A percentile compares a stretch with the other conserved stretches of the same genome.
Evolutionary conservation across 2,888 invertebrate genomes (phyloP).

Genomic region (Chrysolina oricalcia): DNA sequence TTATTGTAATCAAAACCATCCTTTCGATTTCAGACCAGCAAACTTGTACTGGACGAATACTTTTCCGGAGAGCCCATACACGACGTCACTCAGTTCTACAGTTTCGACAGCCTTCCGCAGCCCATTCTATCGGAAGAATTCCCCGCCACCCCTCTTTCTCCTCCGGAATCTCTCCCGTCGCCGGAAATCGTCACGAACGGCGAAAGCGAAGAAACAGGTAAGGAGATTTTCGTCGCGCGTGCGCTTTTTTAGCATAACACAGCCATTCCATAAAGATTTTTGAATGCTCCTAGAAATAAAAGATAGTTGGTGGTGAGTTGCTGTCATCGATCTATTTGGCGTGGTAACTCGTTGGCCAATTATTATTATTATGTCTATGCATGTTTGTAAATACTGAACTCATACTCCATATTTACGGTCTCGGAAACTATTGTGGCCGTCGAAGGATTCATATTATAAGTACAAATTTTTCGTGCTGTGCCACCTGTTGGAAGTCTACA

Average conservation of each 20-base stretch:
- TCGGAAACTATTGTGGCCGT: no score
- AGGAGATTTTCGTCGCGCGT: not conserved
- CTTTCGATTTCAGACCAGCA: slow-evolving; percentile 80
- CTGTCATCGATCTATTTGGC: not conserved
- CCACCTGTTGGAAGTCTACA: no score
- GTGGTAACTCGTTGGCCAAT: no score
- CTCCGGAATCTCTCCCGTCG: slow-evolving; percentile 66
- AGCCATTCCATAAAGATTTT: slow-evolving; percentile 24
- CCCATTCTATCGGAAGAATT: slow-evolving; percentile 63
- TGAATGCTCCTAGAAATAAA: slow-evolving; percentile 30
- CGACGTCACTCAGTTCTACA: slow-evolving; percentile 69
- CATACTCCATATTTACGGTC: no score
- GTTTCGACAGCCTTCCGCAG: slow-evolving; percentile 70
- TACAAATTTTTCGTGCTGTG: no score
- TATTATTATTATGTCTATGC: no score
- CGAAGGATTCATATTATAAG: no score
- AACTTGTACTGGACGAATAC: slow-evolving; percentile 90
- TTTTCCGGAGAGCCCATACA: slow-evolving; percentile 75
- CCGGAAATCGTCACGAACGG: slow-evolving; percentile 61
- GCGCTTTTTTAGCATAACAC: slow-evolving; percentile 25
- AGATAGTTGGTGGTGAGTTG: not conserved
- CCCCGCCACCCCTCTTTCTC: slow-evolving; percentile 62
- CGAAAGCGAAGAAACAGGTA: slow-evolving; percentile 48
- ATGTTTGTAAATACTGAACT: no score
- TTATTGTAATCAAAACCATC: slow-evolving; percentile 36